Conservation (phyloP, 1,140 invertebrate genomes). For the Drosophila trapezifrons region DNA sequence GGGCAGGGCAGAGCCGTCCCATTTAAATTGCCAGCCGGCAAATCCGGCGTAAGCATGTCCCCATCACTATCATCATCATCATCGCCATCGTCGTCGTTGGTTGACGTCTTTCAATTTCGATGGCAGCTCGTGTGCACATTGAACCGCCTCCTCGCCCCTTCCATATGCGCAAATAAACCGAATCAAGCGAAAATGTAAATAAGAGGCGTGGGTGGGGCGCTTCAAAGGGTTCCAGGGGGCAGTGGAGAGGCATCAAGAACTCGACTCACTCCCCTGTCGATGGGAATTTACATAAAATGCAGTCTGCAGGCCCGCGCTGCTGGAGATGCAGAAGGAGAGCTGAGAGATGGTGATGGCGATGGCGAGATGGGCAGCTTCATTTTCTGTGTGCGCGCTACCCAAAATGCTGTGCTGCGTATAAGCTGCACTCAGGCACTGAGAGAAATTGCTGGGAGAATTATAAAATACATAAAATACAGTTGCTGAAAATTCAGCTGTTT, state of each 20-base stretch:
- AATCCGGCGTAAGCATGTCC: slow-evolving; percentile 55
- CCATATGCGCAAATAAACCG: slow-evolving; percentile 79
- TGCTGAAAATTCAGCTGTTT: no score
- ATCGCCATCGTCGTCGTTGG: background rate
- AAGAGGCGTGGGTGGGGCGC: slow-evolving; percentile 55
- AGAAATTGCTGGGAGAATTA: background rate
- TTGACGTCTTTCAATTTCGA: slow-evolving; percentile 57
- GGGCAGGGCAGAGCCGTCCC: slow-evolving; percentile 12
- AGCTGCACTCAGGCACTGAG: background rate
- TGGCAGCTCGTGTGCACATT: slow-evolving; percentile 41
- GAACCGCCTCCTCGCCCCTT: slow-evolving; percentile 16
- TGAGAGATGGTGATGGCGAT: slow-evolving; percentile 4
- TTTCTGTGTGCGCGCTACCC: slow-evolving; percentile 51
- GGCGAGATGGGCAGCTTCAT: slow-evolving; percentile 49
- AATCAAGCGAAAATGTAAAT: slow-evolving; percentile 82
- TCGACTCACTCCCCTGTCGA: slow-evolving; percentile 58
- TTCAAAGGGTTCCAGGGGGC: slow-evolving; percentile 2
- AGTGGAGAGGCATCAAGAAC: slow-evolving; percentile 33
- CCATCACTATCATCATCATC: slow-evolving; percentile 23
- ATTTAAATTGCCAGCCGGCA: slow-evolving; percentile 52
- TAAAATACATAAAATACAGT: no score
- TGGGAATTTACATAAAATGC: slow-evolving; percentile 76
- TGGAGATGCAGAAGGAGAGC: slow-evolving; percentile 9
- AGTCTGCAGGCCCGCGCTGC: slow-evolving; percentile 32
- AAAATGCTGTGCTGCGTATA: slow-evolving; percentile 63